Conservation (phyloP, 2,888 invertebrate species). For the Chrysopilus asiliformis region DNA sequence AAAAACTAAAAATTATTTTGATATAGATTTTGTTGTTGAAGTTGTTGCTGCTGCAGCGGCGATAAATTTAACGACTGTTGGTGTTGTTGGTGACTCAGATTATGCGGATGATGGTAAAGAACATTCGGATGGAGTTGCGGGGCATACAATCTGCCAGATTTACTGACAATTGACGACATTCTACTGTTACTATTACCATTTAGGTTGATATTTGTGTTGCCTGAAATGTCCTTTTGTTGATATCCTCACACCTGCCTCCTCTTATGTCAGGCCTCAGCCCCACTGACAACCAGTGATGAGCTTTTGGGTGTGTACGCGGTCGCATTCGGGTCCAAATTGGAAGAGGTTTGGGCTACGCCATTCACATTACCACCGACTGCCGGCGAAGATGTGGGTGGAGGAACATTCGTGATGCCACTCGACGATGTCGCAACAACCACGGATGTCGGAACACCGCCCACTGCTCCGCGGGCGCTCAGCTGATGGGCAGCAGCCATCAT, state of each 20-base stretch:
- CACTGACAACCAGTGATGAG: conserved; percentile 30
- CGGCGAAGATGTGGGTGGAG: conserved; percentile 1
- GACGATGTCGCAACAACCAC: conserved; percentile 12
- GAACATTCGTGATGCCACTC: conserved; percentile 9
- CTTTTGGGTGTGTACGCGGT: conserved; percentile 79
- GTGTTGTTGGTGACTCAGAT: not conserved
- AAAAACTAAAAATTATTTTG: too few species aligned
- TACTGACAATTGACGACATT: too few species aligned
- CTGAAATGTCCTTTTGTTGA: not conserved
- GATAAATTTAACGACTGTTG: too few species aligned
- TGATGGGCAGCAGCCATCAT: conserved; percentile 18
- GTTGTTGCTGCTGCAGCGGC: too few species aligned
- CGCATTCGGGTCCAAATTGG: conserved; percentile 77
- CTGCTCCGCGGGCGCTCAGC: conserved; percentile 16
- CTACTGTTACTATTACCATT: not conserved
- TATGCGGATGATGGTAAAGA: not conserved
- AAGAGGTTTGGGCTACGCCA: conserved; percentile 27
- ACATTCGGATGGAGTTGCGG: not conserved
- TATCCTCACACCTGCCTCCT: conserved; percentile 9
- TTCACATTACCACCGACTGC: conserved; percentile 2
- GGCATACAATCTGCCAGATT: too few species aligned
- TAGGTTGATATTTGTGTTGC: not conserved
- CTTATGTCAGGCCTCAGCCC: conserved; percentile 23
- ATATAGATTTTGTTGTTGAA: too few species aligned
- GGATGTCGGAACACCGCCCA: conserved; percentile 5